These are phyloP conservation scores for Apostichopus californicus DNA, from an alignment of 35 echinoderm and acorn worm genomes.

Conservation along the genomic window DNA sequence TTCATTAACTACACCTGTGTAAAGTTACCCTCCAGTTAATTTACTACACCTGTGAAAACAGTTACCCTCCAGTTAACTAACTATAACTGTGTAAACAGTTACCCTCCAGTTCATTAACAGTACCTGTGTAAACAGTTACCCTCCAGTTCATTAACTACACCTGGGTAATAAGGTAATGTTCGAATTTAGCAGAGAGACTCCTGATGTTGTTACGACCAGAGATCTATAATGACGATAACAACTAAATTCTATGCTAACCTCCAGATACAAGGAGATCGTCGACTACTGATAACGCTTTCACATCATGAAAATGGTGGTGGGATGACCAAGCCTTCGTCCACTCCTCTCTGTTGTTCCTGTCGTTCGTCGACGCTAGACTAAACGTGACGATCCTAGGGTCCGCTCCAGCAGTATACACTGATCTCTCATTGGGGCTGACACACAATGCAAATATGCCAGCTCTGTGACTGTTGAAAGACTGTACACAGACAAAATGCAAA, in stretches of 20 bases:
- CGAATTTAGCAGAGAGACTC: no score
- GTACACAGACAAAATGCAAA: not conserved
- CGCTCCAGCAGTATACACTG: constrained; percentile 70
- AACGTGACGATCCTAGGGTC: constrained; percentile 76
- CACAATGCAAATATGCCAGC: constrained; percentile 70
- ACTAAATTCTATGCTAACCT: constrained; percentile 50
- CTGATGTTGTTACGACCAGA: no score
- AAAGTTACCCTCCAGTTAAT: no score
- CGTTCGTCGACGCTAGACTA: constrained; percentile 36
- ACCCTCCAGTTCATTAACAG: no score
- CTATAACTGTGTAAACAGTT: no score
- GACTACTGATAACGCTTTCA: constrained; percentile 73
- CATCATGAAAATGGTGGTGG: constrained; percentile 79
- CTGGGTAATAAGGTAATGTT: no score
- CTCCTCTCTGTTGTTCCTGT: not conserved
- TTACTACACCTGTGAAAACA: no score
- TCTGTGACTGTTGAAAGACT: constrained; percentile 84
- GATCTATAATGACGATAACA: no score
- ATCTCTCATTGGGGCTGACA: constrained; percentile 62
- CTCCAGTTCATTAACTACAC: no score
- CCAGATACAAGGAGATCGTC: constrained; percentile 74
- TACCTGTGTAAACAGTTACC: no score
- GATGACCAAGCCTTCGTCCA: constrained; percentile 64
- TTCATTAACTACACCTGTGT: no score
- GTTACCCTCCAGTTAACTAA: no score